A percentile compares a stretch with the other conserved stretches of the same genome.
Conservation (phyloP, 64 coral and sea anemone species). For the Platygyra sinensis region DNA sequence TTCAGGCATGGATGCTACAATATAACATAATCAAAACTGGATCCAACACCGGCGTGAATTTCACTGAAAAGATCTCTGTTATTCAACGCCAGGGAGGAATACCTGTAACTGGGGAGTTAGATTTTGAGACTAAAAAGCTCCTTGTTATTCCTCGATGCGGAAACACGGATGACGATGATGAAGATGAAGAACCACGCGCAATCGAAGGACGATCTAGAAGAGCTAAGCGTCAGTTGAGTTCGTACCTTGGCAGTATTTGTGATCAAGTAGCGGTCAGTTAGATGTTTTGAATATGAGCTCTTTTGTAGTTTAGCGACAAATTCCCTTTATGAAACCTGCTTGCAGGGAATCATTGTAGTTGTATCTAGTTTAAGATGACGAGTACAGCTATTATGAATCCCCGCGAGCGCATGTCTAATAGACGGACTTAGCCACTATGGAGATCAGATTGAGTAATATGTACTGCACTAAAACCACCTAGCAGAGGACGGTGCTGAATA, state of each 20-base stretch:
- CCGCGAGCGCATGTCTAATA: too few species aligned
- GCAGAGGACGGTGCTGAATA: too few species aligned
- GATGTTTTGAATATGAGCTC: neutral
- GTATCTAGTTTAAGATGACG: too few species aligned
- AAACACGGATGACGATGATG: neutral
- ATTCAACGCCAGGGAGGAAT: neutral
- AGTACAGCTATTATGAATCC: too few species aligned
- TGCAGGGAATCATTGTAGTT: too few species aligned
- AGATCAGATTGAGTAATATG: too few species aligned
- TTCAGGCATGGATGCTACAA: neutral
- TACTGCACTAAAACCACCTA: too few species aligned
- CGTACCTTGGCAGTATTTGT: neutral
- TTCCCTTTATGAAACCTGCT: too few species aligned
- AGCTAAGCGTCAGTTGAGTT: neutral
- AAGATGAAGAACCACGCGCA: neutral
- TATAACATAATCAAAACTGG: neutral
- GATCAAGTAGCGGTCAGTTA: neutral
- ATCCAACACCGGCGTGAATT: neutral
- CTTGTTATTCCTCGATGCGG: neutral
- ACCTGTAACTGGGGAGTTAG: neutral
- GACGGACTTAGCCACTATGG: too few species aligned
- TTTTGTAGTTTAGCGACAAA: too few species aligned
- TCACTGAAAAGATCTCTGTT: neutral
- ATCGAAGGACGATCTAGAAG: neutral
- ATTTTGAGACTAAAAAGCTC: neutral